phyloP scores from a whole-genome alignment of 2,888 invertebrate species.

The Timandra comae region DNA sequence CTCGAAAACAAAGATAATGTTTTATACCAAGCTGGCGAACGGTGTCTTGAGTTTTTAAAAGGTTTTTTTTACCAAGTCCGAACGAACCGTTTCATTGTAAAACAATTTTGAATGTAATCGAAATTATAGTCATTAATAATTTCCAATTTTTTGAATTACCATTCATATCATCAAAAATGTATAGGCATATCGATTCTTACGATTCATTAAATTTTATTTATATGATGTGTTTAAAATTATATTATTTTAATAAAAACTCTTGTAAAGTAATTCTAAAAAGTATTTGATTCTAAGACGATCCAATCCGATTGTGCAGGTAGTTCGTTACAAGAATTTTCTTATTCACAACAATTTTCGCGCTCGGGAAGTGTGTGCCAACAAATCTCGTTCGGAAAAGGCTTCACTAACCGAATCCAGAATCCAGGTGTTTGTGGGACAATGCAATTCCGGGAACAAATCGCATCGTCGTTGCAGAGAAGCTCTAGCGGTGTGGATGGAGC shows the following conservation, averaged over 20 bases:
- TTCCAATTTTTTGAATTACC: no score
- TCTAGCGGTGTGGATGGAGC: conserved; percentile 18
- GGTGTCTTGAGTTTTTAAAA: conserved; percentile 2
- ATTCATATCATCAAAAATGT: no score
- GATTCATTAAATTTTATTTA: no score
- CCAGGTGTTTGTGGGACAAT: conserved; percentile 65
- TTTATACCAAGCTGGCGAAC: conserved; percentile 3
- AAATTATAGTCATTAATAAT: no score
- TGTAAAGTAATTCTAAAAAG: not conserved
- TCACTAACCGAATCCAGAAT: conserved; percentile 62
- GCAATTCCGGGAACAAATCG: conserved; percentile 65
- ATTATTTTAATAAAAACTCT: no score
- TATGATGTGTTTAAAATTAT: no score
- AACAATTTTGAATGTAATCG: no score
- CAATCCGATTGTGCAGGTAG: conserved; percentile 1
- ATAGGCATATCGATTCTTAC: no score
- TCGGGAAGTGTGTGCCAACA: conserved; percentile 28
- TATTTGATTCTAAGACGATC: conserved; percentile 2
- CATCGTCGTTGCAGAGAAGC: conserved; percentile 29
- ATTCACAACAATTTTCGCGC: conserved; percentile 9
- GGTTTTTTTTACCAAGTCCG: conserved; percentile 2
- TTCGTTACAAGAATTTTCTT: conserved; percentile 6
- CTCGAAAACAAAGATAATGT: conserved; percentile 13
- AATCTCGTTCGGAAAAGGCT: conserved; percentile 43
- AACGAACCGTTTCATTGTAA: no score